Conservation (phyloP, 2,888 invertebrate species). For the Cryptus armator region DNA sequence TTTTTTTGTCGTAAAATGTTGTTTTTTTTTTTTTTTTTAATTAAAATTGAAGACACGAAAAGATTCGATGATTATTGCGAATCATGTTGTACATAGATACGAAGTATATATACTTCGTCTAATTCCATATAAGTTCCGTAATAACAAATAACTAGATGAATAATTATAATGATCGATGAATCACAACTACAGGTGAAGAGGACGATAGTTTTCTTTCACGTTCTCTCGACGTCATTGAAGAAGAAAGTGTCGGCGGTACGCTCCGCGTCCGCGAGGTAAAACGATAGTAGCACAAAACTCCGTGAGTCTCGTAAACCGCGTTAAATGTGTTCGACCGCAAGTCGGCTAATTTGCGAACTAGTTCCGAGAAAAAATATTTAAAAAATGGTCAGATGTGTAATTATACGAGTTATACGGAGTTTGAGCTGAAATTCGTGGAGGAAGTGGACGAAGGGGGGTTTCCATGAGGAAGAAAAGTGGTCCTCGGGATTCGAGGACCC, state of each 20-base stretch:
- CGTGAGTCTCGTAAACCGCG: neutral
- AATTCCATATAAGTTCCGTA: too few species aligned
- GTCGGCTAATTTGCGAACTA: constrained; percentile 23
- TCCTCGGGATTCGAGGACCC: constrained; percentile 51
- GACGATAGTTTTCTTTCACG: constrained; percentile 29
- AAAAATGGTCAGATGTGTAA: constrained; percentile 18
- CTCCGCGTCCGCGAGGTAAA: neutral
- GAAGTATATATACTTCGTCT: too few species aligned
- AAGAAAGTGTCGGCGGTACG: constrained; percentile 54
- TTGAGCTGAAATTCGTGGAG: neutral
- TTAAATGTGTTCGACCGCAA: constrained; percentile 32
- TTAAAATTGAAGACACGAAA: too few species aligned
- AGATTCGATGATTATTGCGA: too few species aligned
- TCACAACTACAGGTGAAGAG: constrained; percentile 3
- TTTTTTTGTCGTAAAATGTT: too few species aligned
- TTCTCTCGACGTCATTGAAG: constrained; percentile 50
- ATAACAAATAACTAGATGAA: constrained; percentile 11
- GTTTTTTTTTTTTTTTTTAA: too few species aligned
- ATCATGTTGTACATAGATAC: too few species aligned
- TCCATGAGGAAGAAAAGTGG: constrained; percentile 36
- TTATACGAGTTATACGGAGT: neutral
- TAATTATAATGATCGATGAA: constrained; percentile 51
- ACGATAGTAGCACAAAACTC: constrained; percentile 18
- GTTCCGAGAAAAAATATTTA: constrained; percentile 35
- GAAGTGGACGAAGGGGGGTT: neutral